Evolutionary conservation across 2,888 invertebrate genomes (phyloP).

Genomic region (Deilephila porcellus): DNA sequence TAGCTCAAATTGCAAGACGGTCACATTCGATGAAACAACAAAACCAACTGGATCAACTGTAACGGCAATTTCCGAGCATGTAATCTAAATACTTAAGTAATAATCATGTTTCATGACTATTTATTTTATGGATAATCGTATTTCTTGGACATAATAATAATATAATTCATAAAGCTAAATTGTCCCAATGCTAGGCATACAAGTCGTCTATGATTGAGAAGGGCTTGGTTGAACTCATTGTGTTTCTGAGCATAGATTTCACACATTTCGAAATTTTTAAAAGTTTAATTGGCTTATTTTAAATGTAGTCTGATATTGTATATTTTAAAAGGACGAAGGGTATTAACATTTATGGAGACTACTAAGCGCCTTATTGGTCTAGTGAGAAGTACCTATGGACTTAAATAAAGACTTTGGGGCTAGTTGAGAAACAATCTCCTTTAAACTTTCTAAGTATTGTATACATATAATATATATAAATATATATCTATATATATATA

Average conservation of each 20-base stretch:
- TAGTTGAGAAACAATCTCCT: slow-evolving; percentile 1
- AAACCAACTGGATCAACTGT: neutral
- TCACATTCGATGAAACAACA: neutral
- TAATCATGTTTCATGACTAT: too few relatives aligned
- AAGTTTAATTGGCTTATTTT: too few relatives aligned
- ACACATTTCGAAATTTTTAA: too few relatives aligned
- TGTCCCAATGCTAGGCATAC: too few relatives aligned
- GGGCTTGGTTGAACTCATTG: too few relatives aligned
- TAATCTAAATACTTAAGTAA: neutral
- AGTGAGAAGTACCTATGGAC: neutral
- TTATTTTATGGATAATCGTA: too few relatives aligned
- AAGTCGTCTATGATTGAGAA: too few relatives aligned
- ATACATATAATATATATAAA: neutral
- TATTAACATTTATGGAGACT: neutral
- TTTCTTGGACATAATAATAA: too few relatives aligned
- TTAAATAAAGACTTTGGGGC: slow-evolving; percentile 1
- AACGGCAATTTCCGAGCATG: neutral
- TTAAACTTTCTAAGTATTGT: neutral
- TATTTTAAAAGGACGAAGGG: neutral
- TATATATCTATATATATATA: neutral
- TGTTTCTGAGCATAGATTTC: too few relatives aligned
- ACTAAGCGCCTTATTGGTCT: slow-evolving; percentile 24
- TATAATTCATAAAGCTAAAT: too few relatives aligned
- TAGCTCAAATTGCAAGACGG: neutral
- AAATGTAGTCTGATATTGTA: neutral